Percentiles rank a stretch among this genome's conserved stretches.
phyloP scores from a whole-genome alignment of 2,888 invertebrate species.

The Apodemia duryi region DNA sequence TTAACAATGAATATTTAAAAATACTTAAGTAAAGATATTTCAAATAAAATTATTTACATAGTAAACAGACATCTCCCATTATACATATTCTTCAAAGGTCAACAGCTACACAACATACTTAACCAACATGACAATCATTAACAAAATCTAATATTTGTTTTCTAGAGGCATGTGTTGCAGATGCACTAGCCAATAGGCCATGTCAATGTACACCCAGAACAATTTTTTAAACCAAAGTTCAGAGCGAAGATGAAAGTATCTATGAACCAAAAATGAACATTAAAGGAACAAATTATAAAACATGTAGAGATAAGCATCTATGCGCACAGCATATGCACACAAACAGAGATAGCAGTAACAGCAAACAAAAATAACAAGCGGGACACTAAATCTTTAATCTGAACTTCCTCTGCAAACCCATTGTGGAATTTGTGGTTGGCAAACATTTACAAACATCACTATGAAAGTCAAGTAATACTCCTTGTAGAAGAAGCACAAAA shows the following conservation, averaged over 20 bases:
- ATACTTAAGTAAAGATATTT: neutral
- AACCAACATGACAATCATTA: conserved; percentile 50
- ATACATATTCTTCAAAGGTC: conserved; percentile 27
- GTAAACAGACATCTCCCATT: conserved; percentile 26
- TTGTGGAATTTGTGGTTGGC: neutral
- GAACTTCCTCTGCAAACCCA: conserved; percentile 19
- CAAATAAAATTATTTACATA: neutral
- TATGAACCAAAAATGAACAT: conserved; percentile 23
- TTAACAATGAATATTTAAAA: neutral
- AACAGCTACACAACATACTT: conserved; percentile 42
- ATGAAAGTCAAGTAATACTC: neutral
- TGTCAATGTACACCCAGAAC: conserved; percentile 66
- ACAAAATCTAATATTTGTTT: conserved; percentile 46
- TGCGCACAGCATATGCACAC: conserved; percentile 18
- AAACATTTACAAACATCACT: neutral
- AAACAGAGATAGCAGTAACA: conserved; percentile 20
- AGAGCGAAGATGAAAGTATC: conserved; percentile 26
- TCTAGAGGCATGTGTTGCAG: conserved; percentile 59
- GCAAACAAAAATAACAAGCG: conserved; percentile 21
- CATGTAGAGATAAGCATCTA: conserved; percentile 21
- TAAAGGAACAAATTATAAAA: conserved; percentile 24
- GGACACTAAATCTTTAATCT: conserved; percentile 21
- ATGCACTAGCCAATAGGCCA: conserved; percentile 65
- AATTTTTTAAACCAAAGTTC: conserved; percentile 51
- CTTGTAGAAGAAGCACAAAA: neutral